phyloP scores from a whole-genome alignment of 2,888 invertebrate species.

The Dicycla oo region DNA sequence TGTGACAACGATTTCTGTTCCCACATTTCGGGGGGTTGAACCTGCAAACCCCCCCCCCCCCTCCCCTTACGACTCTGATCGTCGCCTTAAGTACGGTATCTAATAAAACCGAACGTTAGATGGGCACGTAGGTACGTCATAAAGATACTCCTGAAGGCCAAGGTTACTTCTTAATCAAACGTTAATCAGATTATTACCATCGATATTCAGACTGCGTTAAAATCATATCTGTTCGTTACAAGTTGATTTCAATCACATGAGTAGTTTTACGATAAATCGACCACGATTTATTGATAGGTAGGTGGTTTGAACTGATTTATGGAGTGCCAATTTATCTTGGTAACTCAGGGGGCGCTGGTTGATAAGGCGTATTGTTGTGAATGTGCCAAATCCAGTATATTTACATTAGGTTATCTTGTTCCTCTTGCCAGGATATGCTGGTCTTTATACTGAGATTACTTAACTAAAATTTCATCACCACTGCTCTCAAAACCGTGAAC shows the following conservation, averaged over 20 bases:
- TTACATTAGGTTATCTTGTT: too few relatives aligned
- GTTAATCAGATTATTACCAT: slow-evolving; percentile 17
- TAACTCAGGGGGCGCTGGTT: not conserved
- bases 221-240: slow-evolving; percentile 29
- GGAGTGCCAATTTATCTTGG: slow-evolving; percentile 13
- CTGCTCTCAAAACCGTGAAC: not conserved
- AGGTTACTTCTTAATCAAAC: too few relatives aligned
- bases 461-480: not conserved
- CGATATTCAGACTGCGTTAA: slow-evolving; percentile 9
- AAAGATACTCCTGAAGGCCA: too few relatives aligned
- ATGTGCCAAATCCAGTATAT: not conserved
- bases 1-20: too few relatives aligned
- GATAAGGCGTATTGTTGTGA: slow-evolving; percentile 1
- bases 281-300: not conserved
- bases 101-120: too few relatives aligned
- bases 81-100: too few relatives aligned
- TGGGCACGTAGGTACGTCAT: too few relatives aligned
- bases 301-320: slow-evolving; percentile 38
- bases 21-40: too few relatives aligned
- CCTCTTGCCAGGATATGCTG: too few relatives aligned
- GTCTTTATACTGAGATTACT: too few relatives aligned
- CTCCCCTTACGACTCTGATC: too few relatives aligned
- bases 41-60: too few relatives aligned
- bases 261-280: slow-evolving; percentile 30
- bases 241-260: slow-evolving; percentile 56